A percentile compares a stretch with the other conserved stretches of the same genome.
These are phyloP conservation scores for Neosilurus hyrtlii DNA, from an alignment of 2,797 vertebrate genomes.

Conservation along the genomic window DNA sequence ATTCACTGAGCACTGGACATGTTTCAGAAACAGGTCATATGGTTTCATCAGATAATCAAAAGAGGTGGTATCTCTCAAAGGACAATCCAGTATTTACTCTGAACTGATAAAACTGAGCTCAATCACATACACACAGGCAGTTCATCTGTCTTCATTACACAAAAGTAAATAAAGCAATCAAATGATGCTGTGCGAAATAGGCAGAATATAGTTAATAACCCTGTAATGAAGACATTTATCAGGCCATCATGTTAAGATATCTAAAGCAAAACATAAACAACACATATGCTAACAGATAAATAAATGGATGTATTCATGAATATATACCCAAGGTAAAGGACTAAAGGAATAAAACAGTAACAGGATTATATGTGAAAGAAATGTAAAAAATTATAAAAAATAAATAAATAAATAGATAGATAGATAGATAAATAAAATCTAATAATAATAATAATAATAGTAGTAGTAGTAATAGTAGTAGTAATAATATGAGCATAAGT, in stretches of 20 bases:
- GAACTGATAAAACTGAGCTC: neutral
- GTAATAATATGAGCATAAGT: neutral
- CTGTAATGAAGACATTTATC: constrained; percentile 14
- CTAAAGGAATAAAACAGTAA: constrained; percentile 21
- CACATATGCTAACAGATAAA: constrained; percentile 47
- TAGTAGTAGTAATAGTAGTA: neutral
- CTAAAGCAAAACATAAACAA: neutral
- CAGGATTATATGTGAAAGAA: constrained; percentile 50
- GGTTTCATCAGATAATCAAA: constrained; percentile 36
- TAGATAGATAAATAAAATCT: neutral
- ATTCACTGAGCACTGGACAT: constrained; percentile 29
- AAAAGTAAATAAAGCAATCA: constrained; percentile 27
- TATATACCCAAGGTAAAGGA: neutral
- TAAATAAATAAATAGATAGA: neutral
- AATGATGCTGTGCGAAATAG: neutral
- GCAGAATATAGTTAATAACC: constrained; percentile 35
- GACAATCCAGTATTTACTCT: constrained; percentile 14
- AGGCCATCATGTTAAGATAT: neutral
- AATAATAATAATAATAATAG: neutral
- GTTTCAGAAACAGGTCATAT: constrained; percentile 40
- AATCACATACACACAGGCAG: neutral
- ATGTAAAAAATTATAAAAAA: no score
- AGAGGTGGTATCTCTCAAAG: neutral
- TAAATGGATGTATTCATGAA: neutral
- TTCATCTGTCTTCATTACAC: constrained; percentile 21